Conservation (phyloP, 2,888 invertebrate species). For the Vannuccia rotundouncinata region DNA sequence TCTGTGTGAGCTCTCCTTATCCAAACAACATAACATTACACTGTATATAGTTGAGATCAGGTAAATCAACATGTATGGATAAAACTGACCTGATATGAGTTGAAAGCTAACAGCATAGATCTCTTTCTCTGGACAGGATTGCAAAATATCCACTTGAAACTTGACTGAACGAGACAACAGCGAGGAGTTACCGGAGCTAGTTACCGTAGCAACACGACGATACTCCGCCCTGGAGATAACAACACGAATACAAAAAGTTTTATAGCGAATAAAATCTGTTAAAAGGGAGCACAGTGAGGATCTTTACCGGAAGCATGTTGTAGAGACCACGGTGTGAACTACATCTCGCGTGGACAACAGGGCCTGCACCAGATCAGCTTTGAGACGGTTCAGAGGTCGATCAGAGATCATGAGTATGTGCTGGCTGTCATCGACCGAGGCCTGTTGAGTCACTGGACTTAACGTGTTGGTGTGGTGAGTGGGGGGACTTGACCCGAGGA, state of each 20-base stretch:
- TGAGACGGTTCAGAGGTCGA: slow-evolving; percentile 88
- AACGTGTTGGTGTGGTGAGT: neutral
- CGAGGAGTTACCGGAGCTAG: slow-evolving; percentile 57
- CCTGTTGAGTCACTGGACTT: slow-evolving; percentile 62
- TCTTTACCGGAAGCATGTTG: slow-evolving; percentile 87
- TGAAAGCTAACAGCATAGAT: slow-evolving; percentile 89
- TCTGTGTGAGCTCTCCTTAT: too few relatives aligned
- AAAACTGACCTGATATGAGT: slow-evolving; percentile 76
- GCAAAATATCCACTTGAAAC: slow-evolving; percentile 66
- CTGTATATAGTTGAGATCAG: too few relatives aligned
- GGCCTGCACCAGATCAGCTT: slow-evolving; percentile 90
- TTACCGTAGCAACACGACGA: slow-evolving; percentile 77
- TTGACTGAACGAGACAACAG: slow-evolving; percentile 93
- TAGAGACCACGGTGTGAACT: slow-evolving; percentile 86
- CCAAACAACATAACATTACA: too few relatives aligned
- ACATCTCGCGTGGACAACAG: slow-evolving; percentile 55
- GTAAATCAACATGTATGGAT: too few relatives aligned
- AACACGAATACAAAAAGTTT: too few relatives aligned
- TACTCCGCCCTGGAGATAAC: slow-evolving; percentile 80
- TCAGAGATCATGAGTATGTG: slow-evolving; percentile 93
- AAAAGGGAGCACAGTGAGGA: too few relatives aligned
- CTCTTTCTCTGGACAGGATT: slow-evolving; percentile 48
- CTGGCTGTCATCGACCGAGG: slow-evolving; percentile 71
- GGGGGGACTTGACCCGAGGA: slow-evolving; percentile 61
- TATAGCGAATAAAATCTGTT: too few relatives aligned